phyloP scores from a whole-genome alignment of 1,140 invertebrate species.

The Ips nitidus region DNA sequence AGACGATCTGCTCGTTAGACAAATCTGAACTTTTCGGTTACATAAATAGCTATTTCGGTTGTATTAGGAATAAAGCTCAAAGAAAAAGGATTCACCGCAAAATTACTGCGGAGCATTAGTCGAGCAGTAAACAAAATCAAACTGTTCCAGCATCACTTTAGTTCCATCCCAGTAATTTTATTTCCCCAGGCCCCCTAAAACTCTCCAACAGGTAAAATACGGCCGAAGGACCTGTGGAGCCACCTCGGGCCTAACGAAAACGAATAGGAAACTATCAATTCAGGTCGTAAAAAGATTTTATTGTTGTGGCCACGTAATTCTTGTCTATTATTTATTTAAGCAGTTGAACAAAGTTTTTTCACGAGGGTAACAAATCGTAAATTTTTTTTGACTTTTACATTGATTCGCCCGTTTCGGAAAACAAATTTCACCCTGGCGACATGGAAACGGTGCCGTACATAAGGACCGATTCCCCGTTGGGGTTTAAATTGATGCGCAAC shows the following conservation, averaged over 20 bases:
- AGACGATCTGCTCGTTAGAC: no score
- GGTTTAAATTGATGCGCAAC: conserved; percentile 20
- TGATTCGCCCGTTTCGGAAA: conserved; percentile 24
- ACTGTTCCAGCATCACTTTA: conserved; percentile 25
- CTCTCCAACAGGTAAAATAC: conserved; percentile 21
- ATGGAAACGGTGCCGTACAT: conserved; percentile 13
- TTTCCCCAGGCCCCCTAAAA: conserved; percentile 7
- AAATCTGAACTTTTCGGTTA: no score
- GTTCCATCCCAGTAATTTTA: conserved; percentile 27
- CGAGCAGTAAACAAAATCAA: conserved; percentile 32
- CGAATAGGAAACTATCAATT: conserved; percentile 15
- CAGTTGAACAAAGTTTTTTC: conserved; percentile 4
- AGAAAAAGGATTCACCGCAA: conserved; percentile 3
- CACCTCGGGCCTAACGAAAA: conserved; percentile 10
- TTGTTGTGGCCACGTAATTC: neutral
- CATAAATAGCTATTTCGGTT: no score
- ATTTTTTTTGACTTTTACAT: conserved; percentile 26
- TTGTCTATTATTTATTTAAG: conserved; percentile 11
- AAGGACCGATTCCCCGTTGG: conserved; percentile 16
- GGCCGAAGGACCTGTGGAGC: conserved; percentile 21
- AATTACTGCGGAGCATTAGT: conserved; percentile 21
- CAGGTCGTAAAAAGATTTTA: neutral
- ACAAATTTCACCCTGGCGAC: conserved; percentile 28
- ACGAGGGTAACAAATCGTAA: conserved; percentile 15
- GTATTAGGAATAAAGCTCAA: no score